Conservation (phyloP, 2,888 invertebrate species). For the Phytoseiulus persimilis region DNA sequence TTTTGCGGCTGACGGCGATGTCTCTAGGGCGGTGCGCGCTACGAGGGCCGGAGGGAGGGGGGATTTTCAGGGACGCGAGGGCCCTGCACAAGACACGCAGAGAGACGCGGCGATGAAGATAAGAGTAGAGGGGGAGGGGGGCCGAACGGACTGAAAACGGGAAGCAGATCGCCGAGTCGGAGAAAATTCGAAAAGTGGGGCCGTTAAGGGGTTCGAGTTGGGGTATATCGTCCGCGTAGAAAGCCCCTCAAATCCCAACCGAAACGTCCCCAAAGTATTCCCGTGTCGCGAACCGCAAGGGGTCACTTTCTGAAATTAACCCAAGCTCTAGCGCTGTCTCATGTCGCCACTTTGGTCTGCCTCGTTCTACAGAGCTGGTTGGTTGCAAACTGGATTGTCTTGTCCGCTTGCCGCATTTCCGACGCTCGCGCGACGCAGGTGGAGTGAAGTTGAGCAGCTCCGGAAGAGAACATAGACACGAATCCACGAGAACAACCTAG, state of each 20-base stretch:
- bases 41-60: background rate
- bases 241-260: background rate
- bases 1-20: background rate
- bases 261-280: background rate
- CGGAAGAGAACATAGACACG: too few species aligned
- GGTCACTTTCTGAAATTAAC: constrained; percentile 5
- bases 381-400: too few species aligned
- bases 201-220: background rate
- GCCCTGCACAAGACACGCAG: background rate
- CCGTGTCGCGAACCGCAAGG: background rate
- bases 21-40: background rate
- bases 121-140: background rate
- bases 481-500: too few species aligned
- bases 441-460: too few species aligned
- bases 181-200: background rate
- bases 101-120: background rate
- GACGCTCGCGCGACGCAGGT: too few species aligned
- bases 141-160: background rate
- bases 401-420: too few species aligned
- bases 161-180: background rate
- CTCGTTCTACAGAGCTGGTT: background rate
- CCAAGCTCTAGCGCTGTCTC: background rate
- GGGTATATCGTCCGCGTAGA: background rate
- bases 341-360: background rate
- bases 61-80: background rate